Base-by-base conservation (phyloP, 2,113 vertebrate genomes). In the Anoura caudifer region DNA sequence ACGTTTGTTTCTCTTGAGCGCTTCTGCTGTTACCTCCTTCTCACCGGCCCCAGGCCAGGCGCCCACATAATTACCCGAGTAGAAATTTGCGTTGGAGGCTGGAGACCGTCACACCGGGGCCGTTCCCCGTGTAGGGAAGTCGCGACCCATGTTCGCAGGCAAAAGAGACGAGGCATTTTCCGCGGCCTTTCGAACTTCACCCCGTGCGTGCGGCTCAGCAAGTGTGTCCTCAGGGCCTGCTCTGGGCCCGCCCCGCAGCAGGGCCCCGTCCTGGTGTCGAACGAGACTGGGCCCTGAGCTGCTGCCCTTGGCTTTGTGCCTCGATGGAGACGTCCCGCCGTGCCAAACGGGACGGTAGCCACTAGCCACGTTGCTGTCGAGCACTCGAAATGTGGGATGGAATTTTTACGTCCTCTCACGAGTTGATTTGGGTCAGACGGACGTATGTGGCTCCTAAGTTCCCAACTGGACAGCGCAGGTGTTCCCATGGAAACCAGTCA, bases 321-420 rank as follows among this genome's bases (percentile, higher is more conserved):
- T 1, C 0, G 1, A 50, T 9, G 24, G 38, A 50, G 65, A 24
- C 16, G 0, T 67, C 17, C 11, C 0, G 0, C 54, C 5, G 19
- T 19, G 52, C 87, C 33, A 0, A 41, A 41, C 10, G 0, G 12
- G 56, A 45, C 5, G 0, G 12, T 19, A 36, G 72, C 56, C 0
- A 0, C 38, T 6, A 33, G 33, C 72, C 90, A 72, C 38, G 3
- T 12, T 13, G 43, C n/a, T 10, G 2, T 0, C 38, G 41, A 70
- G n/a, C 24, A 12, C 67, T 61, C 31, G 50, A 36, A 67, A n/a
- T 5, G 38, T 47, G 22, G 54, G 80, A 22, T 70, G 41, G 63
- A 33, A 38, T 33, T 81, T 89, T 85, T 28, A 31, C 43, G 89
- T 70, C 59, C 38, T 92, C 22, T 84, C 7, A 54, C 10, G 36